Percentiles rank a stretch among this genome's conserved stretches.
Evolutionary conservation across 2,888 invertebrate genomes (phyloP).

Genomic region (Chydorus sphaericus): DNA sequence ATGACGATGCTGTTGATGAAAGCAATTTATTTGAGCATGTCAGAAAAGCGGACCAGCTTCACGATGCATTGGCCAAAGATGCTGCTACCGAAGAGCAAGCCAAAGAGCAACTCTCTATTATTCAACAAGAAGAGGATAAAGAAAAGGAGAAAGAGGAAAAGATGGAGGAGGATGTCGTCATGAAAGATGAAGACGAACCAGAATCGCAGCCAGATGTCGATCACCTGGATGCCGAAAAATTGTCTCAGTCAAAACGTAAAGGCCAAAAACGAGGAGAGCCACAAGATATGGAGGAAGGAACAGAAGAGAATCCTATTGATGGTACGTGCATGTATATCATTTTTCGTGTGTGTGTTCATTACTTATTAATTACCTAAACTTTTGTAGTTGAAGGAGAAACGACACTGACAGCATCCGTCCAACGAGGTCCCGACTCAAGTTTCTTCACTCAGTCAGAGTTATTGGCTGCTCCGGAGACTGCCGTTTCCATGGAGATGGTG

Average conservation of each 20-base stretch:
- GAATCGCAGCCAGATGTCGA: slow-evolving; percentile 22
- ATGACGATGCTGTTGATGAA: slow-evolving; percentile 21
- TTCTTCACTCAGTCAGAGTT: slow-evolving; percentile 48
- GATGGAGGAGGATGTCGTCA: slow-evolving; percentile 31
- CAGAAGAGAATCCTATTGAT: slow-evolving; percentile 25
- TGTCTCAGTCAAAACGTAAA: slow-evolving; percentile 9
- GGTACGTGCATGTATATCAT: no score
- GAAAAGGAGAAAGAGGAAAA: slow-evolving; percentile 40
- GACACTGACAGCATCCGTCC: slow-evolving; percentile 47
- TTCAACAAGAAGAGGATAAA: slow-evolving; percentile 40
- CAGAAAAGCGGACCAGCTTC: slow-evolving; percentile 51
- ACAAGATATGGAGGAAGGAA: slow-evolving; percentile 32
- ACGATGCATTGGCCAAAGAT: slow-evolving; percentile 46
- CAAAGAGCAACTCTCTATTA: slow-evolving; percentile 43
- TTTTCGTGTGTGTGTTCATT: not conserved
- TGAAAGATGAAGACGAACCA: slow-evolving; percentile 32
- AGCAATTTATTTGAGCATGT: slow-evolving; percentile 68
- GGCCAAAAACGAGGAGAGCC: slow-evolving; percentile 24
- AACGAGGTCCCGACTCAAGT: slow-evolving; percentile 53
- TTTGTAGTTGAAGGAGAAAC: slow-evolving; percentile 51
- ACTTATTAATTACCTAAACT: slow-evolving; percentile 14
- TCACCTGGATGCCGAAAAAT: slow-evolving; percentile 6
- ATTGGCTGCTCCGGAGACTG: not conserved
- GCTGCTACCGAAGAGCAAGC: slow-evolving; percentile 54
- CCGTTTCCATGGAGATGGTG: slow-evolving; percentile 18